phyloP scores from a whole-genome alignment of 1,140 invertebrate species.

The Ips nitidus region DNA sequence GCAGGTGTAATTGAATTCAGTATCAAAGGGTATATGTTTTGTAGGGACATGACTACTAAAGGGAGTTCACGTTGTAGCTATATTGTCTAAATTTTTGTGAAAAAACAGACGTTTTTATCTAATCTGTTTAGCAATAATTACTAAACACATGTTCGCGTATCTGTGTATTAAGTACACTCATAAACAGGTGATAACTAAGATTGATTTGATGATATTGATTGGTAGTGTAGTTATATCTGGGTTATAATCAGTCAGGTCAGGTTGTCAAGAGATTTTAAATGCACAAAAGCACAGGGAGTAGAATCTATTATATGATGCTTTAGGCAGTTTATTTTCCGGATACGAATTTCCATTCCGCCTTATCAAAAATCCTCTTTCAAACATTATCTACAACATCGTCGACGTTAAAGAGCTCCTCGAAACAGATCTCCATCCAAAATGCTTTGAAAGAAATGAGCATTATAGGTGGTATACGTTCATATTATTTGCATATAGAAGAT shows the following conservation, averaged over 20 bases:
- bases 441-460: slow-evolving; percentile 9
- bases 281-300: neutral
- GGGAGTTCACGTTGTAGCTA: neutral
- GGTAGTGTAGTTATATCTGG: neutral
- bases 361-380: neutral
- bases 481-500: slow-evolving; percentile 30
- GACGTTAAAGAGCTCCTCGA: slow-evolving; percentile 4
- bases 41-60: slow-evolving; percentile 4
- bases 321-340: too few species aligned
- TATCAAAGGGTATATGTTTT: slow-evolving; percentile 2
- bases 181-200: neutral
- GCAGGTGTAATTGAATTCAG: slow-evolving; percentile 7
- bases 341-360: too few species aligned
- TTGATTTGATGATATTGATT: neutral
- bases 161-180: neutral
- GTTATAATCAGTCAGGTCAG: neutral
- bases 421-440: slow-evolving; percentile 9
- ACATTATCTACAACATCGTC: slow-evolving; percentile 7
- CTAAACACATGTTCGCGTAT: neutral
- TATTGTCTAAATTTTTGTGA: neutral
- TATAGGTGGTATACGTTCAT: slow-evolving; percentile 18
- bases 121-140: slow-evolving; percentile 5
- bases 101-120: neutral
- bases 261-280: neutral
- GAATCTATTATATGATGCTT: too few species aligned